phyloP scores from a whole-genome alignment of 2,113 vertebrate genomes.

The Malurus melanocephalus region DNA sequence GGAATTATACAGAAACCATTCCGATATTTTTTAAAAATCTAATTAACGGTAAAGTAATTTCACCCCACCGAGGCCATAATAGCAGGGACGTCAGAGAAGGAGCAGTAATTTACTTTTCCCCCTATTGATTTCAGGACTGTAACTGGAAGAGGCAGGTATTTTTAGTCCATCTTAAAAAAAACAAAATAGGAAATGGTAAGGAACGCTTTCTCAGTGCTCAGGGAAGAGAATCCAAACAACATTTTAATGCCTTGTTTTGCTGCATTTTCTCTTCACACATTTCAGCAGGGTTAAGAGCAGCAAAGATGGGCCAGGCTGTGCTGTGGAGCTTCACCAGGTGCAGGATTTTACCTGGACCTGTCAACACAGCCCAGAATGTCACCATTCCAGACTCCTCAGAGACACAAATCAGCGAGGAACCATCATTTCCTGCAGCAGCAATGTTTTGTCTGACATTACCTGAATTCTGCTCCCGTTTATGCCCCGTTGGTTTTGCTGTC shows the following conservation, averaged over 20 bases:
- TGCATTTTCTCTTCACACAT: neutral
- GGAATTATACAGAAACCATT: neutral
- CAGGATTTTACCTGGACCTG: slow-evolving; percentile 73
- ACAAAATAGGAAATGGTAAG: neutral
- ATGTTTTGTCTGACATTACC: neutral
- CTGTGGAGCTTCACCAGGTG: neutral
- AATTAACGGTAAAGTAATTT: slow-evolving; percentile 53
- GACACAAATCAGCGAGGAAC: neutral
- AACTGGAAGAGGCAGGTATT: slow-evolving; percentile 18
- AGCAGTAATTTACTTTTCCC: slow-evolving; percentile 6
- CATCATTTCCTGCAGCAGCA: neutral
- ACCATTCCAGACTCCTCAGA: neutral
- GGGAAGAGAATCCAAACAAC: neutral
- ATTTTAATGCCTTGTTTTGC: neutral
- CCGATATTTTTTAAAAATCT: neutral
- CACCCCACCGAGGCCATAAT: neutral
- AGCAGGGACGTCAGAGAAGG: neutral
- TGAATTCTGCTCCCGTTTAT: neutral
- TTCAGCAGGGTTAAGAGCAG: neutral
- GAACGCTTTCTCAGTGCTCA: neutral
- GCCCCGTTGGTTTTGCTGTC: neutral
- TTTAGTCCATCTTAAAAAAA: neutral
- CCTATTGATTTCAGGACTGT: slow-evolving; percentile 26
- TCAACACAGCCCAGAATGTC: neutral
- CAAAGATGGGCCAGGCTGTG: neutral